Evolutionary conservation across 2,797 vertebrate species (phyloP), one percentile per base, ranked within the genome.

Genomic region (Hyperoplus immaculatus): DNA sequence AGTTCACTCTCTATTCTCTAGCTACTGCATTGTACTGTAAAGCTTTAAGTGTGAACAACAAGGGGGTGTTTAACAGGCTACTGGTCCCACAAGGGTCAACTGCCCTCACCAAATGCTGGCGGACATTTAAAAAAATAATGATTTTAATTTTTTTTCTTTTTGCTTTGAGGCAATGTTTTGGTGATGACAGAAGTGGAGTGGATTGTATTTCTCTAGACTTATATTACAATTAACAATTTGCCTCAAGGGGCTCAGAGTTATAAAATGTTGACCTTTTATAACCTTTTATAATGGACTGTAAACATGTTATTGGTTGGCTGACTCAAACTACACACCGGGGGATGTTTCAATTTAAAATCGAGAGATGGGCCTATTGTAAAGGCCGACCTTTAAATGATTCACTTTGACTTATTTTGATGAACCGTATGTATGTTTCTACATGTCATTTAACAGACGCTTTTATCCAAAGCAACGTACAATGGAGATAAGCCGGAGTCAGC

Each of bases 1-100:
- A 92, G 91, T 92, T 93, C 92, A 90, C 75, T 67, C 86, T 4
- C 84, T 4, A 78, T 89, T 87, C 82, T 85, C 73, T 63, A 29
- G 18, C 21, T 16, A n/a, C 61, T 16, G 73, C 82, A 84, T 92
- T 91, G 89, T 92, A 12, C 82, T 80, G 18, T 3, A 29, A 21
- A 29, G 67, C 66, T 73, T 84, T 49, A n/a, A 81, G 53, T 13
- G 65, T 18, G 47, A 87, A 88, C 82, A 89, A 90, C 87, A 87
- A 76, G 76, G 79, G 60, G 47, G 58, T 29, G 29, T 29, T 29
- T 29, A 41, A 77, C 77, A 85, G 80, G 73, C 73, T 69, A 6
- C 0, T 18, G 73, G 87, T 84, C 91, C 89, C 81, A 2, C 7
- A 45, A 81, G 87, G 81, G 75, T 78, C 2, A 60, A 69, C 83